Conservation (phyloP, 2,797 vertebrate genomes). For the Morus bassanus region DNA sequence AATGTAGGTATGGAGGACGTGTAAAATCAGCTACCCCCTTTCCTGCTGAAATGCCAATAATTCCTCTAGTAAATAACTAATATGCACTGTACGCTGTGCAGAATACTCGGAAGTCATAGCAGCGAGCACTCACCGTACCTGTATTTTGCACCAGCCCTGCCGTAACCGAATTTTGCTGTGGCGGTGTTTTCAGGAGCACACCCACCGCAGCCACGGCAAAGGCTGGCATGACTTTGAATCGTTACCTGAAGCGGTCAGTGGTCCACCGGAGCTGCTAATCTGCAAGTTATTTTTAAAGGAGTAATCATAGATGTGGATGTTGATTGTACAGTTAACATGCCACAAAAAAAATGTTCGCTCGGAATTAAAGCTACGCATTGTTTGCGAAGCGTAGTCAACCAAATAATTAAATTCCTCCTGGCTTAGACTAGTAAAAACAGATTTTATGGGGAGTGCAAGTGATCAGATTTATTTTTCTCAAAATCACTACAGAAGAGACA, state of each 20-base stretch:
- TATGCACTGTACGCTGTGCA: background rate
- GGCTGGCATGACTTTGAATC: background rate
- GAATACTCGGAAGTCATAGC: background rate
- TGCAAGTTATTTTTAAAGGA: background rate
- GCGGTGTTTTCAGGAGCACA: background rate
- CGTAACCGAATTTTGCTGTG: background rate
- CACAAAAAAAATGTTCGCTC: background rate
- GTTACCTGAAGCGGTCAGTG: background rate
- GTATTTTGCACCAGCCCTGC: background rate
- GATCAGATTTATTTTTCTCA: background rate
- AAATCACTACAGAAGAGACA: background rate
- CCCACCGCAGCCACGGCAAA: background rate
- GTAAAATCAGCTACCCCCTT: background rate
- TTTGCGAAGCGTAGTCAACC: background rate
- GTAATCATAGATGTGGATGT: background rate
- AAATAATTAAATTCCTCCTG: constrained; percentile 13
- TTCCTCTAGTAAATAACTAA: background rate
- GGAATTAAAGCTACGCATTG: background rate
- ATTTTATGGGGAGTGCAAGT: background rate
- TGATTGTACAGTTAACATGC: background rate
- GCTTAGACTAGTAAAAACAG: background rate
- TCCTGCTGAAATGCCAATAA: background rate
- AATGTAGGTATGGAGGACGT: background rate
- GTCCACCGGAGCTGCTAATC: background rate
- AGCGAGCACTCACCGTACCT: background rate